phyloP scores from a whole-genome alignment of 2,113 vertebrate genomes.

The Puma concolor region DNA sequence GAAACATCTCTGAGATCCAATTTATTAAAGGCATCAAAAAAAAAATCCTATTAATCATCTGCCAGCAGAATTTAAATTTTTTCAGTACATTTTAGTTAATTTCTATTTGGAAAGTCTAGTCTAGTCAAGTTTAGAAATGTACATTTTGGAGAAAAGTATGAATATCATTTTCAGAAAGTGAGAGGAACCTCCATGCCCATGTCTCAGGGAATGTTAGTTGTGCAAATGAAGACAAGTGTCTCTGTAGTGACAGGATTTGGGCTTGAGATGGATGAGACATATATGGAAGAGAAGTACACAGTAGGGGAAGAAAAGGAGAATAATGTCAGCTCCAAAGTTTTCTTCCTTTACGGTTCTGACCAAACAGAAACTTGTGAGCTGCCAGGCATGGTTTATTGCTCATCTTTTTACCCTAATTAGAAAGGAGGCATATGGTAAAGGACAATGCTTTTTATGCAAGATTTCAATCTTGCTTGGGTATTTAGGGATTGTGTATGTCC shows the following conservation, averaged over 20 bases:
- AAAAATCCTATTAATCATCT: background rate
- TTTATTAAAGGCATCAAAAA: background rate
- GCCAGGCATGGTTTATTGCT: background rate
- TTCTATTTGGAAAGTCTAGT: background rate
- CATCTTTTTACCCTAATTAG: background rate
- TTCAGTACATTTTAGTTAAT: background rate
- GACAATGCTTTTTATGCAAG: slow-evolving; percentile 20
- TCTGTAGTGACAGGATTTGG: background rate
- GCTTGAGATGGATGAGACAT: background rate
- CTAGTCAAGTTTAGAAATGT: background rate
- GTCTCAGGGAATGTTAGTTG: background rate
- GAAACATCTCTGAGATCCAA: background rate
- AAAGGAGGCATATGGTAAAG: background rate
- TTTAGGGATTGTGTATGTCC: slow-evolving; percentile 12
- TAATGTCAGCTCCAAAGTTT: background rate
- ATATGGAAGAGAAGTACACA: background rate
- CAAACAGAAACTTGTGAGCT: background rate
- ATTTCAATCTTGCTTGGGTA: slow-evolving; percentile 40
- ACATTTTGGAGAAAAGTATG: background rate
- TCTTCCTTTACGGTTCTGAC: background rate
- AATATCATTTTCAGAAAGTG: background rate
- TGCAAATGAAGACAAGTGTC: background rate
- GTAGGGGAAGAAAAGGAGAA: background rate
- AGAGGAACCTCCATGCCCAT: too few relatives aligned
- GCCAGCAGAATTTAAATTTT: background rate